phyloP scores from a whole-genome alignment of 2,888 invertebrate species.

The Eumacrocentrus americanus region DNA sequence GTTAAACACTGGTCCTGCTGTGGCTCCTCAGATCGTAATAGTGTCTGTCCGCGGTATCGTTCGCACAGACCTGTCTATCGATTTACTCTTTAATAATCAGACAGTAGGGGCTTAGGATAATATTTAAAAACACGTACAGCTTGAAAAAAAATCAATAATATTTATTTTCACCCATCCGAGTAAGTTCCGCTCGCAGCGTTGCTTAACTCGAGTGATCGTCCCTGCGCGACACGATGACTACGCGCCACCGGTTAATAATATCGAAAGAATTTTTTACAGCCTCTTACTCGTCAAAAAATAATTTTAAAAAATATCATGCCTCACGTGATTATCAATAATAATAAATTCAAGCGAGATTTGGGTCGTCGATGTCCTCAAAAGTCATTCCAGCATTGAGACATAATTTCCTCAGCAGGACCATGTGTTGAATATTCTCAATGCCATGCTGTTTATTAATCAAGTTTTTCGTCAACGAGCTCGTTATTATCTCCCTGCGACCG shows the following conservation, averaged over 20 bases:
- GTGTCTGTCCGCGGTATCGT: slow-evolving; percentile 41
- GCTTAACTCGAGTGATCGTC: no score
- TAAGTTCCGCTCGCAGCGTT: no score
- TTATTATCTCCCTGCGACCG: slow-evolving; percentile 63
- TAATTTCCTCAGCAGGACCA: slow-evolving; percentile 62
- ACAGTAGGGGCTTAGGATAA: not conserved
- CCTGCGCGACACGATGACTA: no score
- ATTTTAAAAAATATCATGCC: no score
- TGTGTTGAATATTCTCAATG: slow-evolving; percentile 62
- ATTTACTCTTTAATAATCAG: slow-evolving; percentile 39
- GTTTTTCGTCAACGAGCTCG: slow-evolving; percentile 65
- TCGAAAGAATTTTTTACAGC: no score
- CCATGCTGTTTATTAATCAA: slow-evolving; percentile 63
- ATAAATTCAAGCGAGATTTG: slow-evolving; percentile 3
- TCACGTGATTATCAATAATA: no score
- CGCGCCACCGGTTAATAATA: no score
- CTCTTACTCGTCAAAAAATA: no score
- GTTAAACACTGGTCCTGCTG: slow-evolving; percentile 85
- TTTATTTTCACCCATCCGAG: no score
- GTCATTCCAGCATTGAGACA: slow-evolving; percentile 58
- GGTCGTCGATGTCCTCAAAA: slow-evolving; percentile 19
- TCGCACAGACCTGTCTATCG: slow-evolving; percentile 43
- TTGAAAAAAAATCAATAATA: no score
- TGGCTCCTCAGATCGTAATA: slow-evolving; percentile 61
- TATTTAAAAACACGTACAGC: no score